Evolutionary conservation across 1,140 invertebrate genomes (phyloP).

Genomic region (Epicauta chinensis): DNA sequence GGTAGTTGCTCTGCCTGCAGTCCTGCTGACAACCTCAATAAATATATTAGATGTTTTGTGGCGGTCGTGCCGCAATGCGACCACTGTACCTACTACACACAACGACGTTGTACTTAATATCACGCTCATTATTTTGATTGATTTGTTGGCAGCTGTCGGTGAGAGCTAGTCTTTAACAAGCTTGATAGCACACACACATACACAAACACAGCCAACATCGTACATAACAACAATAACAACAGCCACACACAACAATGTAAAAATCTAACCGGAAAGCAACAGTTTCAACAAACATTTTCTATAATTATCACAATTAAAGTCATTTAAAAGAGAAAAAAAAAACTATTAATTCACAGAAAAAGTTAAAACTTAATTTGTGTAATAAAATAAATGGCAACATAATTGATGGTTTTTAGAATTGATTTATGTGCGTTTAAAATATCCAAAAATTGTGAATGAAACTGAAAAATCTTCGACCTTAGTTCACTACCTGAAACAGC

Average conservation of each 20-base stretch:
- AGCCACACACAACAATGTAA: slow-evolving; percentile 1
- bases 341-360: too few species aligned
- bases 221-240: too few species aligned
- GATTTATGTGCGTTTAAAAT: too few species aligned
- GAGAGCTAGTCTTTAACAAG: slow-evolving; percentile 16
- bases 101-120: slow-evolving; percentile 15
- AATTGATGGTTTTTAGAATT: too few species aligned
- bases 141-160: slow-evolving; percentile 21
- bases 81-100: slow-evolving; percentile 6
- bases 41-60: slow-evolving; percentile 25
- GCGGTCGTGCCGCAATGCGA: slow-evolving; percentile 19
- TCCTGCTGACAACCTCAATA: slow-evolving; percentile 21
- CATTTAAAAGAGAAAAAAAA: too few species aligned
- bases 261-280: slow-evolving; percentile 6
- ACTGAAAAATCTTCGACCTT: too few species aligned
- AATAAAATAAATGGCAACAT: too few species aligned
- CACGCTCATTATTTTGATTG: slow-evolving; percentile 23
- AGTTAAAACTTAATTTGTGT: too few species aligned
- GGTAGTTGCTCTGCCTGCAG: slow-evolving; percentile 14
- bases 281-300: slow-evolving; percentile 5
- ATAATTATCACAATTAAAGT: slow-evolving; percentile 1
- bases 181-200: slow-evolving; percentile 3
- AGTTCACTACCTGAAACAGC: too few species aligned
- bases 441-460: too few species aligned
- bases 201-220: too few species aligned